Percentiles rank a stretch among this genome's conserved stretches.
Conservation (phyloP, 2,113 vertebrate species). For the Dolichallabes microphthalmus region DNA sequence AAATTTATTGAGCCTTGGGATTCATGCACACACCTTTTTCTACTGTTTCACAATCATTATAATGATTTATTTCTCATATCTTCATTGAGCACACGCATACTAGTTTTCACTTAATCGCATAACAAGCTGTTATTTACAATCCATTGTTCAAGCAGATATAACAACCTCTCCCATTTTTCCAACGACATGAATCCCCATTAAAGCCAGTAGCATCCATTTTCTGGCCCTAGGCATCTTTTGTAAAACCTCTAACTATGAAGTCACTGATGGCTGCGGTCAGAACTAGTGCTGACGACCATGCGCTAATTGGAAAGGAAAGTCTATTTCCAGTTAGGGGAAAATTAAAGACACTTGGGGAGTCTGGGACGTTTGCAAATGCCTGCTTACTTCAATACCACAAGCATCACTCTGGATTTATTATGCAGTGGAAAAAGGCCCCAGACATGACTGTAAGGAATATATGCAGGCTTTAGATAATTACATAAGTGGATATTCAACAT, state of each 20-base stretch:
- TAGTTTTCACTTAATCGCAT: background rate
- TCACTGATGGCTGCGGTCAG: conserved; percentile 47
- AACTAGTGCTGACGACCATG: conserved; percentile 50
- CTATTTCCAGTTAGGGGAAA: conserved; percentile 62
- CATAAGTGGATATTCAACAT: background rate
- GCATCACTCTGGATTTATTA: conserved; percentile 62
- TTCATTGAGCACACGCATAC: background rate
- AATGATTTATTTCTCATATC: background rate
- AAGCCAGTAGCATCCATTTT: conserved; percentile 15
- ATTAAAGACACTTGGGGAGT: conserved; percentile 67
- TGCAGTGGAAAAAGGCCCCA: conserved; percentile 50
- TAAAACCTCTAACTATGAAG: conserved; percentile 31
- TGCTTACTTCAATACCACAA: conserved; percentile 48
- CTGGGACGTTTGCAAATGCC: conserved; percentile 30
- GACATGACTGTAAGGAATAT: conserved; percentile 26
- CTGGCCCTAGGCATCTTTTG: conserved; percentile 20
- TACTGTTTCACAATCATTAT: background rate
- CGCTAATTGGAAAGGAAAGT: conserved; percentile 53
- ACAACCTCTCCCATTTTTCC: background rate
- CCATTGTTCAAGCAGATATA: background rate
- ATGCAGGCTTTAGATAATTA: background rate
- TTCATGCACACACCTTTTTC: background rate
- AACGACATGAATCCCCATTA: background rate
- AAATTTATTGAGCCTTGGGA: background rate
- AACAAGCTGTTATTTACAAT: background rate